Conservation (phyloP, 2,797 vertebrate genomes). For the Labeo calbasu region DNA sequence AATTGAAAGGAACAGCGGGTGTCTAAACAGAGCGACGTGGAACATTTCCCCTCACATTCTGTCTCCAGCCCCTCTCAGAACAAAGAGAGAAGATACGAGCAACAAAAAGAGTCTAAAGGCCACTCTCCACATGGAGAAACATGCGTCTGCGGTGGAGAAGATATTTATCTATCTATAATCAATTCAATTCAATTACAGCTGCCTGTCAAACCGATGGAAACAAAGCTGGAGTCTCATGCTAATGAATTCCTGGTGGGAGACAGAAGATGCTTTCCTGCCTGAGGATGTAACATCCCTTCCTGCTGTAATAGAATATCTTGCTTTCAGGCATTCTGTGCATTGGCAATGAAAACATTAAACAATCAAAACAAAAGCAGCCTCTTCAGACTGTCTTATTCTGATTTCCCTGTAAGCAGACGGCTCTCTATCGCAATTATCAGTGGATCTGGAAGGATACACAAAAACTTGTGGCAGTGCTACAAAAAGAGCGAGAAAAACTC, state of each 20-base stretch:
- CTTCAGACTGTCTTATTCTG: conserved; percentile 28
- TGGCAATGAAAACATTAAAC: conserved; percentile 37
- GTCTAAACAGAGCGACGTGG: conserved; percentile 75
- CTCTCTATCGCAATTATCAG: background rate
- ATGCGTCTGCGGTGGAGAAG: conserved; percentile 45
- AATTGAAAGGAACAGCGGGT: conserved; percentile 78
- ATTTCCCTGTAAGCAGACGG: conserved; percentile 4
- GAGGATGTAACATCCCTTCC: conserved; percentile 48
- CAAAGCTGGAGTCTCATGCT: conserved; percentile 55
- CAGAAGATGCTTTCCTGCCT: conserved; percentile 53
- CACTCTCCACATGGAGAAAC: conserved; percentile 59
- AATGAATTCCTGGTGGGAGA: conserved; percentile 46
- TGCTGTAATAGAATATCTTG: conserved; percentile 59
- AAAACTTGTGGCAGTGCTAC: background rate
- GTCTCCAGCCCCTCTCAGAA: conserved; percentile 65
- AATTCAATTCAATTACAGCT: conserved; percentile 65
- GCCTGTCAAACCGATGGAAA: conserved; percentile 58
- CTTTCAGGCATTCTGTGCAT: conserved; percentile 43
- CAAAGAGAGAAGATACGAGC: conserved; percentile 49
- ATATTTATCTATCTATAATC: conserved; percentile 68
- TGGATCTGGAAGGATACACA: background rate
- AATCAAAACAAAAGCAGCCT: conserved; percentile 25
- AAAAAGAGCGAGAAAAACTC: background rate
- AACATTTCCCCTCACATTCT: conserved; percentile 73
- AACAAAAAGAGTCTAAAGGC: conserved; percentile 38